phyloP scores from a whole-genome alignment of 2,113 vertebrate genomes.

The Rhea pennata region DNA sequence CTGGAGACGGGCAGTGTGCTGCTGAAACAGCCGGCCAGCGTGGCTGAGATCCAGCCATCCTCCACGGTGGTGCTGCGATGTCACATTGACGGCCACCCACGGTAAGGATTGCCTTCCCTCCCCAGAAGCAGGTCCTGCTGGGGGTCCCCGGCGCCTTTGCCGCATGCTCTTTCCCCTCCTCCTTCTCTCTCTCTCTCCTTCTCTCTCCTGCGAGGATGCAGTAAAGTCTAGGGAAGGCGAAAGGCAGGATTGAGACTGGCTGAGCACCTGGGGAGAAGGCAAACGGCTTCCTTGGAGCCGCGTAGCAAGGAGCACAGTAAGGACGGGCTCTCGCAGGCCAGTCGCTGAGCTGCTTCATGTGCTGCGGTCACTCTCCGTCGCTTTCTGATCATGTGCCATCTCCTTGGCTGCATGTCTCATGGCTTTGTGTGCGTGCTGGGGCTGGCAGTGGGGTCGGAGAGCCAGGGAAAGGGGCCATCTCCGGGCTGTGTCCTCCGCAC shows the following conservation, averaged over 20 bases:
- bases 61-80: slow-evolving; percentile 87
- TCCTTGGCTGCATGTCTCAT: slow-evolving; percentile 64
- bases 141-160: background rate
- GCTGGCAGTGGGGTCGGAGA: background rate
- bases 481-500: background rate
- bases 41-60: slow-evolving; percentile 89
- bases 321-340: slow-evolving; percentile 22
- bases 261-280: slow-evolving; percentile 49
- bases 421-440: slow-evolving; percentile 46
- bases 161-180: background rate
- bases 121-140: background rate
- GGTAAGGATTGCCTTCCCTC: slow-evolving; percentile 80
- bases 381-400: slow-evolving; percentile 47
- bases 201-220: slow-evolving; percentile 37
- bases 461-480: slow-evolving; percentile 24
- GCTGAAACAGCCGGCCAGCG: slow-evolving; percentile 86
- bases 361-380: slow-evolving; percentile 49
- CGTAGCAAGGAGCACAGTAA: slow-evolving; percentile 66
- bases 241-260: slow-evolving; percentile 59
- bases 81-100: slow-evolving; percentile 94
- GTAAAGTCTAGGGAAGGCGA: slow-evolving; percentile 50
- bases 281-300: slow-evolving; percentile 29
- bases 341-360: slow-evolving; percentile 40
- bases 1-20: slow-evolving; percentile 89
- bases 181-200: background rate